A percentile compares a stretch with the other conserved stretches of the same genome.
Evolutionary conservation across 2,888 invertebrate species (phyloP).

Genomic region (Platycheirus rosarum): DNA sequence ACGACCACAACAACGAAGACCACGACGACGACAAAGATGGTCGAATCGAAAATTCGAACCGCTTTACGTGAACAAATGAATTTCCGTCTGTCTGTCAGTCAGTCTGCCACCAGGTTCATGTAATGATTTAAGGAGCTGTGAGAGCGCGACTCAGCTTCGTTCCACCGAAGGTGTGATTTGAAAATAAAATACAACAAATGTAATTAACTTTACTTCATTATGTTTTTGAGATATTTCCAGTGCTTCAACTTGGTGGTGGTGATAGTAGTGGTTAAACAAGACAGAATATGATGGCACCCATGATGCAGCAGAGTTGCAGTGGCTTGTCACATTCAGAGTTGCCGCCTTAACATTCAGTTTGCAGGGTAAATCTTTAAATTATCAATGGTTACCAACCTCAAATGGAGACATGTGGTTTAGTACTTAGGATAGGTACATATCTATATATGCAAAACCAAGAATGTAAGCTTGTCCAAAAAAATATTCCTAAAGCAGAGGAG

Average conservation of each 20-base stretch:
- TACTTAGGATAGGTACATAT: too few species aligned
- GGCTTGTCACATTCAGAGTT: too few species aligned
- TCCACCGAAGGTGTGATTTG: conserved; percentile 60
- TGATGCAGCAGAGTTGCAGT: not conserved
- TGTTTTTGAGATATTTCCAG: conserved; percentile 71
- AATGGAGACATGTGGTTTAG: too few species aligned
- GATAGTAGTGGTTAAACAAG: too few species aligned
- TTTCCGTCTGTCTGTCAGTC: conserved; percentile 43
- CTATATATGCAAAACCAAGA: too few species aligned
- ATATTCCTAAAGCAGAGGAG: too few species aligned
- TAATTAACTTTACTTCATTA: conserved; percentile 73
- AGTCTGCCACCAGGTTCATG: conserved; percentile 35
- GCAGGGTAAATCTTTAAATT: too few species aligned
- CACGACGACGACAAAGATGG: conserved; percentile 24
- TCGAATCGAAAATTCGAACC: conserved; percentile 45
- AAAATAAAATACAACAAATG: conserved; percentile 66
- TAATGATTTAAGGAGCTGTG: conserved; percentile 55
- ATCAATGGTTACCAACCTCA: not conserved
- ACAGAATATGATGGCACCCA: not conserved
- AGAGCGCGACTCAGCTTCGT: conserved; percentile 31
- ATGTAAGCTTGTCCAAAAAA: too few species aligned
- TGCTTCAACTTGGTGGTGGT: conserved; percentile 26
- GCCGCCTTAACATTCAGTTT: too few species aligned
- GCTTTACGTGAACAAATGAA: conserved; percentile 49
- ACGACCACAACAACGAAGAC: conserved; percentile 23